phyloP scores from a whole-genome alignment of 2,113 vertebrate species.

The Brachirus orientalis region DNA sequence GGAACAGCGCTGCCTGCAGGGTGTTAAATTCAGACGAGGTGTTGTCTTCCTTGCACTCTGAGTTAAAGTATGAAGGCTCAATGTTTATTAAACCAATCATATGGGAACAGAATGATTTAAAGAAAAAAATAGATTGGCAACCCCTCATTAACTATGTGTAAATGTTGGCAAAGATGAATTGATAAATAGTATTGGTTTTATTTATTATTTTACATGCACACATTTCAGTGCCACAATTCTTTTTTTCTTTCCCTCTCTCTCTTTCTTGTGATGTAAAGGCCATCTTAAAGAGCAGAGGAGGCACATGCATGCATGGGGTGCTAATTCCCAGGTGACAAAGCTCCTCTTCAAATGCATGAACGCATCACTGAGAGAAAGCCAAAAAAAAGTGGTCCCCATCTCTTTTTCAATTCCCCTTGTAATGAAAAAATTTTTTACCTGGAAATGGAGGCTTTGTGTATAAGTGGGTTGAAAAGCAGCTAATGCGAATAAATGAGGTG shows the following conservation, averaged over 20 bases:
- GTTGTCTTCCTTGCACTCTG: constrained; percentile 6
- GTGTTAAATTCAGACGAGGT: constrained; percentile 19
- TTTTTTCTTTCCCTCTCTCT: not conserved
- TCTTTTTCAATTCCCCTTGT: constrained; percentile 78
- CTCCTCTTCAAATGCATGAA: constrained; percentile 83
- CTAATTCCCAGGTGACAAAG: constrained; percentile 83
- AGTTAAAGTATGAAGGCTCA: not conserved
- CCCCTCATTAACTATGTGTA: constrained; percentile 3
- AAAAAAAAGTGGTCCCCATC: constrained; percentile 62
- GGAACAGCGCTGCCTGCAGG: constrained; percentile 17
- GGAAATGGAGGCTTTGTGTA: constrained; percentile 77
- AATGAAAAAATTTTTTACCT: constrained; percentile 80
- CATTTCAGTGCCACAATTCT: constrained; percentile 2
- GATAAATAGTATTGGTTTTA: constrained; percentile 9
- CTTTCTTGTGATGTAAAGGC: constrained; percentile 69
- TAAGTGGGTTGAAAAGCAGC: constrained; percentile 60
- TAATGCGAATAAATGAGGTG: constrained; percentile 68
- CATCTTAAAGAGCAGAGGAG: constrained; percentile 62
- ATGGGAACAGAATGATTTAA: constrained; percentile 20
- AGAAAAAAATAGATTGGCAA: constrained; percentile 16
- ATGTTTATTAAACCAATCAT: constrained; percentile 18
- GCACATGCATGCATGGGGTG: constrained; percentile 71
- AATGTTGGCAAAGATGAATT: constrained; percentile 9
- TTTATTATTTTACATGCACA: constrained; percentile 4
- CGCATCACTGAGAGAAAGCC: constrained; percentile 75